Evolutionary conservation across 2,797 vertebrate species (phyloP).

Genomic region (Odontamblyopus lacepedii): DNA sequence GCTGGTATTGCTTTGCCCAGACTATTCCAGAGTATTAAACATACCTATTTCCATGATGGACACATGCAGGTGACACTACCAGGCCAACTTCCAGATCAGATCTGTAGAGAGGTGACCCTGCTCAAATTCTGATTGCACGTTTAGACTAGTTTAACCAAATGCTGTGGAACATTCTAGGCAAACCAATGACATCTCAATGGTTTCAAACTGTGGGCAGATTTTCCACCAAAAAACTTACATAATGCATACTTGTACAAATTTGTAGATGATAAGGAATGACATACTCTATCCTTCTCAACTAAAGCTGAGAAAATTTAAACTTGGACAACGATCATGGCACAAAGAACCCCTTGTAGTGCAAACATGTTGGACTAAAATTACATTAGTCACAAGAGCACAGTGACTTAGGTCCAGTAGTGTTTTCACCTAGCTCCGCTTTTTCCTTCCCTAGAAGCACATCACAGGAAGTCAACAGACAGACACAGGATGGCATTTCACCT

Average conservation of each 20-base stretch:
- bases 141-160: neutral
- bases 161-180: neutral
- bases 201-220: neutral
- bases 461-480: conserved; percentile 17
- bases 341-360: conserved; percentile 36
- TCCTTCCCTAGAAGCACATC: conserved; percentile 18
- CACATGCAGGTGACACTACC: too few species aligned
- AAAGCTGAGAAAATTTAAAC: conserved; percentile 27
- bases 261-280: conserved; percentile 33
- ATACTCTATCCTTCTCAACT: conserved; percentile 43
- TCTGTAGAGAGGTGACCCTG: too few species aligned
- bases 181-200: neutral
- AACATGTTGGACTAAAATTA: conserved; percentile 14
- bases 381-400: conserved; percentile 21
- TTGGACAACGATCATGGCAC: conserved; percentile 3
- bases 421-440: conserved; percentile 7
- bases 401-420: conserved; percentile 9
- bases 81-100: too few species aligned
- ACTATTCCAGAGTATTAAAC: too few species aligned
- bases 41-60: too few species aligned
- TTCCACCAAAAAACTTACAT: neutral
- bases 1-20: too few species aligned
- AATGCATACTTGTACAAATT: conserved; percentile 13
- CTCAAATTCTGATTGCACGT: too few species aligned
- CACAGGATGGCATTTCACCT: conserved; percentile 80